Evolutionary conservation across 2,888 invertebrate species (phyloP).

Genomic region (Alentia gelatinosa): DNA sequence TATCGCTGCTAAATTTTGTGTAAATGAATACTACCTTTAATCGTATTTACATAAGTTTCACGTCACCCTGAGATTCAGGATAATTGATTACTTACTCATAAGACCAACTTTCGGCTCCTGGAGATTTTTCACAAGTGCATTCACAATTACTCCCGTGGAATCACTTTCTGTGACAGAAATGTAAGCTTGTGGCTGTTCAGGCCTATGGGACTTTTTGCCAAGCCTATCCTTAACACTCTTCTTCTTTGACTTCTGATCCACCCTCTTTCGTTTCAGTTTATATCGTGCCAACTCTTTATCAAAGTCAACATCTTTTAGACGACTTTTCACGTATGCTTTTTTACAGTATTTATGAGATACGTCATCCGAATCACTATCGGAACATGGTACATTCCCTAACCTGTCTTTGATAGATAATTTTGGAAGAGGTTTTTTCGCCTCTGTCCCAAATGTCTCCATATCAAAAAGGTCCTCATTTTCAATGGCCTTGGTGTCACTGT

Average conservation of each 20-base stretch:
- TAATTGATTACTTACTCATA: constrained; percentile 29
- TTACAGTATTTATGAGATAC: neutral
- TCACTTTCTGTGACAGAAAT: constrained; percentile 25
- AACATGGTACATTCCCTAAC: neutral
- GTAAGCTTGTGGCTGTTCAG: neutral
- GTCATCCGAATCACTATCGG: constrained; percentile 29
- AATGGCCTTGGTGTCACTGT: neutral
- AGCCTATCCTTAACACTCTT: constrained; percentile 23
- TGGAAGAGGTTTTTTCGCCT: neutral
- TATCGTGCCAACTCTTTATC: constrained; percentile 17
- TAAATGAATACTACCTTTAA: no score
- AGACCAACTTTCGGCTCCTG: constrained; percentile 38
- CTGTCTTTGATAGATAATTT: constrained; percentile 15
- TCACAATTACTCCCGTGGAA: neutral
- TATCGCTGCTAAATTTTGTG: no score
- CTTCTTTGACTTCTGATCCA: neutral
- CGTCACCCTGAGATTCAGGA: no score
- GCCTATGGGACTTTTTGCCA: neutral
- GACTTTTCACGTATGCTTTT: neutral
- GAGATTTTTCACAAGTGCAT: neutral
- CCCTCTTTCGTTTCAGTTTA: constrained; percentile 14
- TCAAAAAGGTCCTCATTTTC: constrained; percentile 31
- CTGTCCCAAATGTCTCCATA: constrained; percentile 36
- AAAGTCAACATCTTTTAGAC: neutral
- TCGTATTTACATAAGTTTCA: no score